Percentiles rank a stretch among this genome's conserved stretches.
Evolutionary conservation across 2,888 invertebrate species (phyloP).

Genomic region (Euplexia lucipara): DNA sequence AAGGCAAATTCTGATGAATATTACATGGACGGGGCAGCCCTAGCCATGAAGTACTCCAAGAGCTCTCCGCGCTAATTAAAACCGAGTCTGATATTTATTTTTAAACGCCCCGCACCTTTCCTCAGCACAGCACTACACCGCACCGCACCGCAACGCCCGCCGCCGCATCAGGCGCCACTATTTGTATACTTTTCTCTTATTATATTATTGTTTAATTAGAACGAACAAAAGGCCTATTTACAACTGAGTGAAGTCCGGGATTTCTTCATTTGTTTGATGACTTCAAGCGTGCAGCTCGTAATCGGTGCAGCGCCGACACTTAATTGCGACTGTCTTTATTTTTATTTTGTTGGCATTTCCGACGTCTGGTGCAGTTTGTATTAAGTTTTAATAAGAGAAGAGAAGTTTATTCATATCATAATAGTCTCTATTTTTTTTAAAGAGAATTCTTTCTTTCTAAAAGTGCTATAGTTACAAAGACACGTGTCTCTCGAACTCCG

Average conservation of each 20-base stretch:
- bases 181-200: constrained; percentile 59
- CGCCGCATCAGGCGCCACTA: constrained; percentile 40
- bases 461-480: background rate
- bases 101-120: constrained; percentile 63
- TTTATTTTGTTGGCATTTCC: constrained; percentile 25
- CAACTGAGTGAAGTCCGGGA: constrained; percentile 49
- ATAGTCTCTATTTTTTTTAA: background rate
- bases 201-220: constrained; percentile 77
- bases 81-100: constrained; percentile 79
- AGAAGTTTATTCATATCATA: background rate
- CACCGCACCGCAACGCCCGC: background rate
- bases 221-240: constrained; percentile 65
- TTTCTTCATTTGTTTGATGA: constrained; percentile 61
- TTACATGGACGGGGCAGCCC: constrained; percentile 6
- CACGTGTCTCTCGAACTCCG: background rate
- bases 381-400: background rate
- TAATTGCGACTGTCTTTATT: constrained; percentile 37
- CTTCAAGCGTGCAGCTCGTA: constrained; percentile 34
- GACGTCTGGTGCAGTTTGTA: constrained; percentile 9
- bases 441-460: background rate
- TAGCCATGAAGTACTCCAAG: constrained; percentile 1
- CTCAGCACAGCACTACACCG: constrained; percentile 9
- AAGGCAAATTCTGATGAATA: too few relatives aligned
- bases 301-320: constrained; percentile 43
- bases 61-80: constrained; percentile 70